Conservation (phyloP, 1,140 invertebrate genomes). For the Araneus ventricosus region DNA sequence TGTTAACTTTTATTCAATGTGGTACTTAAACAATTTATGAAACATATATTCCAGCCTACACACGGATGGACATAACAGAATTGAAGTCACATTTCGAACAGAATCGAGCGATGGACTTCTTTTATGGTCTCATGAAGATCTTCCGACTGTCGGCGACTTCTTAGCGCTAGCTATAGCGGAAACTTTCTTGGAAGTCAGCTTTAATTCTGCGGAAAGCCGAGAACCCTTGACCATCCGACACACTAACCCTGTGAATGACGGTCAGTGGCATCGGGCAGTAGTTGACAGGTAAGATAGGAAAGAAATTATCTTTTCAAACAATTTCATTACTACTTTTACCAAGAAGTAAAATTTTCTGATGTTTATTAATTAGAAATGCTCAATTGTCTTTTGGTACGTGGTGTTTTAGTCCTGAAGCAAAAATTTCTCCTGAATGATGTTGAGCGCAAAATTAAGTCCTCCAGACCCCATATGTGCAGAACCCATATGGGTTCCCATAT, state of each 20-base stretch:
- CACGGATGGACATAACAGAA: constrained; percentile 82
- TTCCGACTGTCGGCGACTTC: constrained; percentile 82
- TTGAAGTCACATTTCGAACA: constrained; percentile 87
- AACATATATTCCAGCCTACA: background rate
- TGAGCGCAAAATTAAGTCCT: too few relatives aligned
- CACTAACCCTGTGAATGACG: constrained; percentile 84
- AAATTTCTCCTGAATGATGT: too few relatives aligned
- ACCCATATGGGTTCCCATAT: too few relatives aligned
- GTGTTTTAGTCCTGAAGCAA: too few relatives aligned
- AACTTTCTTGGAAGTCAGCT: constrained; percentile 84
- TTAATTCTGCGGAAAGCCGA: constrained; percentile 84
- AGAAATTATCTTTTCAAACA: too few relatives aligned
- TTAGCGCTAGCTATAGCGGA: constrained; percentile 84
- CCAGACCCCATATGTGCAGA: too few relatives aligned
- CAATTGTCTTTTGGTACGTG: too few relatives aligned
- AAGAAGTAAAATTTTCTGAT: too few relatives aligned
- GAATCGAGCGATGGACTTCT: constrained; percentile 85
- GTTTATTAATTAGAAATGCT: constrained; percentile 71
- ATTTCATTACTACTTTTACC: too few relatives aligned
- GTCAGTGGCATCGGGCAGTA: constrained; percentile 86
- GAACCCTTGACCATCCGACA: constrained; percentile 82
- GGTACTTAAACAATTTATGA: too few relatives aligned
- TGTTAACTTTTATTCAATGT: too few relatives aligned
- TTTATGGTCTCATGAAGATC: constrained; percentile 85
- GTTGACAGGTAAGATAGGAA: constrained; percentile 79